Evolutionary conservation across 2,113 vertebrate genomes (phyloP), one percentile per base, ranked within the genome.

Genomic region (Limnothrissa miodon): DNA sequence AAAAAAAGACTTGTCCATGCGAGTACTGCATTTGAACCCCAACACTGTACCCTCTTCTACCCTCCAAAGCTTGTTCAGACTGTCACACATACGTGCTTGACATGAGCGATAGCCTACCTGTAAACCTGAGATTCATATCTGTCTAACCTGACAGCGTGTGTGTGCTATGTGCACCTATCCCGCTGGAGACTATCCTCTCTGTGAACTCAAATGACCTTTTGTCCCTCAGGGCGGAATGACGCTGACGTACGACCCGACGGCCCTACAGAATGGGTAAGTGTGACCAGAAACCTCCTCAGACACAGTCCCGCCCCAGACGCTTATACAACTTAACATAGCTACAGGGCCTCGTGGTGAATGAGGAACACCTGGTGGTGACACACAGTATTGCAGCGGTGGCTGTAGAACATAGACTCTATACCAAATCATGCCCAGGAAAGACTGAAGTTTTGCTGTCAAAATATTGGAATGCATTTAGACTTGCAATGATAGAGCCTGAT

Each of bases 251-350:
- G 97, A 98, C 90, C 96, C 97, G 2, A 91, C 96, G 39, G 96
- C 95, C 70, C 94, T 98, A 92, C 97, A 97, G 91, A 98, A 98
- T 0, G 97, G 97, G 97, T 98, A 93, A 93, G 96, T 90, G 39
- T 78, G 36, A 4, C 39, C 62, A 53, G 80, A 81, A 25, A 45
- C 29, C 79, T 13, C 1, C 46, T 39, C 15, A 59, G 17, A 81
- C 66, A 59, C 48, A 59, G 36, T 3, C 21, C 25, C 9, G 15
- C 19, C 80, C 56, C 39, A 59, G 48, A 70, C 21, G 4, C 2
- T 78, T 45, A 33, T 46, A 36, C 25, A 33, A 82, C 39, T 39
- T 25, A n/a, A n/a, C 25, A 36, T 5, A 13, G 25, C 66, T 29
- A 3, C 29, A 74, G 29, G 25, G 29, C 66, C 10, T 39, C 33